Conservation (phyloP, 2,113 vertebrate species). For the Herpetotheres cachinnans region DNA sequence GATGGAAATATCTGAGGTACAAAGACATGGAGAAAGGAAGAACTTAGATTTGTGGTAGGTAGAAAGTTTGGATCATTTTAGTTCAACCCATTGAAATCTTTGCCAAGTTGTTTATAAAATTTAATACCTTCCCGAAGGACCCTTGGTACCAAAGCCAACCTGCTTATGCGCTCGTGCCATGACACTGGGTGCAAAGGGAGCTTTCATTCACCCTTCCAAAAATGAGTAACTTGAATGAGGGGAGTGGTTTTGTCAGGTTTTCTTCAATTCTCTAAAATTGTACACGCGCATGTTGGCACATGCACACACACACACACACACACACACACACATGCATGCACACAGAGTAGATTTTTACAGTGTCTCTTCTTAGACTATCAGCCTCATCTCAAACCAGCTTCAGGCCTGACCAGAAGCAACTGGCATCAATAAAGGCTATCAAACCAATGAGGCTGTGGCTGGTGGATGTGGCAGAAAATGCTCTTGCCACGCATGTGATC, state of each 20-base stretch:
- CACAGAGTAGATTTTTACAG: not conserved
- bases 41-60: not conserved
- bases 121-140: not conserved
- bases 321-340: accelerated
- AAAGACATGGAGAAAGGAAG: not conserved
- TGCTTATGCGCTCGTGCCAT: not conserved
- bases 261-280: not conserved
- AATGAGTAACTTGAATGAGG: not conserved
- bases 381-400: not conserved
- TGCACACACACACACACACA: accelerated
- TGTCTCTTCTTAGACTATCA: not conserved
- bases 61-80: not conserved
- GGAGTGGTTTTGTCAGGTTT: not conserved
- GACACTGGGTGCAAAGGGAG: not conserved
- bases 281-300: accelerated
- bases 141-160: not conserved
- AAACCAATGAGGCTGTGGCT: not conserved
- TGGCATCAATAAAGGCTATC: not conserved
- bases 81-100: not conserved
- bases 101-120: not conserved
- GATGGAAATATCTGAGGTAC: not conserved
- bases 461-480: not conserved
- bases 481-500: not conserved
- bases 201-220: not conserved
- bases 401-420: not conserved